Base-by-base conservation (phyloP, 2,888 invertebrate species). In the Cerastis rubricosa region DNA sequence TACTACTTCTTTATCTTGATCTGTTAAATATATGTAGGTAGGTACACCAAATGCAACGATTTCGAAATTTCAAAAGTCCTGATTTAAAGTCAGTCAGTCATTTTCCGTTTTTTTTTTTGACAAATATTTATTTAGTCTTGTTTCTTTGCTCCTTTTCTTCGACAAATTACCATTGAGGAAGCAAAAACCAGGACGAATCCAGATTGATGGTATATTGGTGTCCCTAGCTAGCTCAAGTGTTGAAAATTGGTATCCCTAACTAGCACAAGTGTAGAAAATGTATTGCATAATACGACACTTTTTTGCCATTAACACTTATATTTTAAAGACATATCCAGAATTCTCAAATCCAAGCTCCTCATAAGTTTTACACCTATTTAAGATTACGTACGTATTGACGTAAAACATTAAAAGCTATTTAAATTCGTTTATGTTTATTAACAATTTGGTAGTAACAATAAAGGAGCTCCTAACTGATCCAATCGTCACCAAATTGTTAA, bases 401-500 rank as follows among this genome's bases (percentile, higher is more conserved):
- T 71, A 47, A 74, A 65, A 61, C 35, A 59, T 75, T 80, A 47
- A 74, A 64, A 69, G 14, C 69, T 71, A 70, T 78, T 83, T 71
- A n/a, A 76, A 66, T 78, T 59, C 71, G 40, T 67, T 83, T 71
- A 64, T 67, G 74, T 74, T 85, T 80, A 78, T 73, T 70, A 82
- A 84, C 43, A 69, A 61, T 81, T 80, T 70, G 66, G 51, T 49
- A 66, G 45, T 71, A 9, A 76, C 69, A 61, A 70, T 78, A 75
- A 81, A 78, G 43, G 71, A 43, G 63, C 17, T 64, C 35, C 22
- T 54, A 65, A 65, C 69, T 74, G 64, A 68, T 68, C 69, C 12
- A 43, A 83, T 54, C 45, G 64, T 68, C 72, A 63, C 64, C 70
- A 65, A 75, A 78, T 66, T 49, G 40, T 75, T 65, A n/a, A 40